A percentile compares a stretch with the other conserved stretches of the same genome.
These are phyloP conservation scores for Sitophilus oryzae DNA, from an alignment of 1,140 invertebrate species.

Conservation along the genomic window DNA sequence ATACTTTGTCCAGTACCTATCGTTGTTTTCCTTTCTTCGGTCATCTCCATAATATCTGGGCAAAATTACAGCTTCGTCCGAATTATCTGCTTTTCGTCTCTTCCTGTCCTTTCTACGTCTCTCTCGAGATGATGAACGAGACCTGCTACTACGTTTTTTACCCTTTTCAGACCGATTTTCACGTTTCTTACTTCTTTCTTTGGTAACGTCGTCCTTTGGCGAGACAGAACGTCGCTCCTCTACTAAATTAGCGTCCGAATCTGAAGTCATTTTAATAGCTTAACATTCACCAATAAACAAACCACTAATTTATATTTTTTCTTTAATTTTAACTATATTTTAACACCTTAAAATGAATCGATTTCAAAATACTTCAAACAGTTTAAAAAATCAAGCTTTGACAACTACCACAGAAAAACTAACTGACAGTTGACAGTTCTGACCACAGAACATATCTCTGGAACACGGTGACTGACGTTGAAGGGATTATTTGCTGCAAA, in stretches of 20 bases:
- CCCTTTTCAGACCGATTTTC: background rate
- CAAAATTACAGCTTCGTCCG: conserved; percentile 21
- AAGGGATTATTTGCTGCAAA: too few relatives aligned
- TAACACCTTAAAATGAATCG: too few relatives aligned
- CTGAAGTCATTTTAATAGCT: too few relatives aligned
- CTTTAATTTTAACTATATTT: too few relatives aligned
- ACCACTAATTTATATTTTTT: too few relatives aligned
- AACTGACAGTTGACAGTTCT: too few relatives aligned
- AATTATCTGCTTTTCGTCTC: background rate
- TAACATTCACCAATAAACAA: too few relatives aligned
- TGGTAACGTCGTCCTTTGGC: background rate
- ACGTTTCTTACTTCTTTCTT: background rate
- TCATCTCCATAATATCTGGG: conserved; percentile 40
- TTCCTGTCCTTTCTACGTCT: background rate
- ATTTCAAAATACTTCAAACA: too few relatives aligned
- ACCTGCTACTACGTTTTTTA: background rate
- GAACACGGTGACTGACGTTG: too few relatives aligned
- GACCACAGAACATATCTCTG: too few relatives aligned
- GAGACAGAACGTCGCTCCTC: background rate
- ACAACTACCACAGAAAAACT: too few relatives aligned
- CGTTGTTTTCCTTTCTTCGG: conserved; percentile 32
- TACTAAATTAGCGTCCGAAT: background rate
- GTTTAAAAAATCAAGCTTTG: too few relatives aligned
- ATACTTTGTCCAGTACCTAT: conserved; percentile 44
- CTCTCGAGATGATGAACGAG: conserved; percentile 3